Percentiles rank a stretch among this genome's conserved stretches.
Evolutionary conservation across 2,113 vertebrate species (phyloP).

Genomic region (Boulengeromyrus knoepffleri): DNA sequence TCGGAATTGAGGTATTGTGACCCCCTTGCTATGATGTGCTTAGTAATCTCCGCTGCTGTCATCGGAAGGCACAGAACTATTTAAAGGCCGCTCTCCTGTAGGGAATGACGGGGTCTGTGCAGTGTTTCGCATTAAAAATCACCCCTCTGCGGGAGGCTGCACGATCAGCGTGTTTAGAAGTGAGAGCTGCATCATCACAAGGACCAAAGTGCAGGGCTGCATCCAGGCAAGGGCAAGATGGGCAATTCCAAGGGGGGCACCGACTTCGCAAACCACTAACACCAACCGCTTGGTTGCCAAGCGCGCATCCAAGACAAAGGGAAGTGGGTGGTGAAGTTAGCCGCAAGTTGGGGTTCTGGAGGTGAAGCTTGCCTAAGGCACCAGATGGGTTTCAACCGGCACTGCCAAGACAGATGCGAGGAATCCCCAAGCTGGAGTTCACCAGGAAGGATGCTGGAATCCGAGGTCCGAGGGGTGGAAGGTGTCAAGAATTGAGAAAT

Average conservation of each 20-base stretch:
- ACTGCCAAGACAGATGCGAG: background rate
- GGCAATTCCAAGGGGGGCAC: background rate
- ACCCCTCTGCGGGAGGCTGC: background rate
- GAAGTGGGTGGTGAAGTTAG: background rate
- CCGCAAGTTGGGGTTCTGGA: background rate
- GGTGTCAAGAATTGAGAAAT: background rate
- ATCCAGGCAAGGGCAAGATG: background rate
- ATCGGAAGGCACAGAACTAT: background rate
- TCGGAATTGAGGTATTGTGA: background rate
- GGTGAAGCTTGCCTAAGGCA: background rate
- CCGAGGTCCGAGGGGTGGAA: background rate
- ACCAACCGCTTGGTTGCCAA: background rate
- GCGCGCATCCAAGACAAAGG: background rate
- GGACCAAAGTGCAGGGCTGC: background rate
- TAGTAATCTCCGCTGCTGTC: background rate
- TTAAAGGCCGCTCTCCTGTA: background rate
- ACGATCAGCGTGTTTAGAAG: background rate
- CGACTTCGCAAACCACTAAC: background rate
- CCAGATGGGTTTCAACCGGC: background rate
- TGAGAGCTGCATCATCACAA: background rate
- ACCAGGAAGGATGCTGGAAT: background rate
- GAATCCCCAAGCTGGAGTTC: background rate
- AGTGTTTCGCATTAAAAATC: background rate
- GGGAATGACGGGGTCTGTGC: background rate
- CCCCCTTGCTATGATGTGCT: background rate